phyloP scores from a whole-genome alignment of 1,140 invertebrate genomes.

The Subanguina moxae region DNA sequence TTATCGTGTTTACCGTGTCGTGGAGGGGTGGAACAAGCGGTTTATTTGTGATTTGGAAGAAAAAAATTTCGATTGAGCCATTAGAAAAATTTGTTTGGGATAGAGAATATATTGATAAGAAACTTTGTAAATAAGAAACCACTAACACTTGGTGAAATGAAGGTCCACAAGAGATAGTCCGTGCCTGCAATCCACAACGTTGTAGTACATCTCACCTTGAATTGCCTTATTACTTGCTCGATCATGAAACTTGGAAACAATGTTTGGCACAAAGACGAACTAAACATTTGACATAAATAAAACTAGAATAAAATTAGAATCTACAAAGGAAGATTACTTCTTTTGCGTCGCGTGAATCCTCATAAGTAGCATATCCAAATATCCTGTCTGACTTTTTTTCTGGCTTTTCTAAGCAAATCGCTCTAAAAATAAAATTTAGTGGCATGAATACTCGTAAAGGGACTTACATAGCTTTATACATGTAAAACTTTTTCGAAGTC shows the following conservation, averaged over 20 bases:
- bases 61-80: no score
- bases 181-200: constrained; percentile 2
- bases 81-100: no score
- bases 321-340: constrained; percentile 6
- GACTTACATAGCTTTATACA: neutral
- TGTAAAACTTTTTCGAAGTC: neutral
- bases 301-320: neutral
- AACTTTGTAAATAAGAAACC: constrained; percentile 11
- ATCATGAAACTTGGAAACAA: neutral
- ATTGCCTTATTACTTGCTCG: neutral
- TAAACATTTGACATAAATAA: neutral
- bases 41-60: no score
- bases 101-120: no score
- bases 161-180: constrained; percentile 20
- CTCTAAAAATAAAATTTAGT: constrained; percentile 8
- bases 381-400: neutral
- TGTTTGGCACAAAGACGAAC: neutral
- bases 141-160: constrained; percentile 31
- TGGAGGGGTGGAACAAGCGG: no score
- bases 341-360: constrained; percentile 7
- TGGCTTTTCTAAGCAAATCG: constrained; percentile 9
- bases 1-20: no score
- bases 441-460: neutral
- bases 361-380: constrained; percentile 10
- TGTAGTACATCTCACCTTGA: constrained; percentile 8